Conservation (phyloP, 2,113 vertebrate genomes). For the Scatophagus argus region DNA sequence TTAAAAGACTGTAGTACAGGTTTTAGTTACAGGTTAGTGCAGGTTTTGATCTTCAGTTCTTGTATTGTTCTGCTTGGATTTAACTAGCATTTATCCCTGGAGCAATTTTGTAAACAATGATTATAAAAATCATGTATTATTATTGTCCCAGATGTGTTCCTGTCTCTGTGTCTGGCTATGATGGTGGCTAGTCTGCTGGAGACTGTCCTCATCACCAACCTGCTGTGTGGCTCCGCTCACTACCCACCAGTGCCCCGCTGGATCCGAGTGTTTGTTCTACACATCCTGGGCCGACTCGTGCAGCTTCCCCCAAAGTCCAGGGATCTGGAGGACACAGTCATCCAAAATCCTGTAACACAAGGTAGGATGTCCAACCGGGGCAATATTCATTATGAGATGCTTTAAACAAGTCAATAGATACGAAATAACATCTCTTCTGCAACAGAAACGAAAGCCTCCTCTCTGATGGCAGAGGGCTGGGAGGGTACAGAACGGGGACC, state of each 20-base stretch:
- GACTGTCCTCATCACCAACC: slow-evolving; percentile 75
- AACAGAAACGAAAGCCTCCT: neutral
- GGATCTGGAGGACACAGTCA: slow-evolving; percentile 11
- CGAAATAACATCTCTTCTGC: neutral
- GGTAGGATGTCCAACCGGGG: slow-evolving; percentile 10
- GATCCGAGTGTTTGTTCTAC: slow-evolving; percentile 65
- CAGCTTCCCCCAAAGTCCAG: slow-evolving; percentile 41
- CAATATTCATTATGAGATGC: neutral
- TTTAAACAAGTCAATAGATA: neutral
- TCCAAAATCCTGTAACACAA: slow-evolving; percentile 18
- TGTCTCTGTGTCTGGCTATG: slow-evolving; percentile 76
- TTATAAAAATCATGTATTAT: neutral
- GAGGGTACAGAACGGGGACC: neutral
- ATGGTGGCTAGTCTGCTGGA: slow-evolving; percentile 81
- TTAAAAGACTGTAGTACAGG: no score
- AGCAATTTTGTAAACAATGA: neutral
- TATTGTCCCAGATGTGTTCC: slow-evolving; percentile 75
- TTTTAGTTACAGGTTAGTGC: neutral
- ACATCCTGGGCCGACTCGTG: slow-evolving; percentile 57
- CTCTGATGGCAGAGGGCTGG: neutral
- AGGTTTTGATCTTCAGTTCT: neutral
- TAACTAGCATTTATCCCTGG: neutral
- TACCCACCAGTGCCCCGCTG: slow-evolving; percentile 65
- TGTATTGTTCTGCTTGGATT: neutral
- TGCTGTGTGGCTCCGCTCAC: slow-evolving; percentile 50